Evolutionary conservation across 2,888 invertebrate genomes (phyloP).

Genomic region (Junonia oenone): DNA sequence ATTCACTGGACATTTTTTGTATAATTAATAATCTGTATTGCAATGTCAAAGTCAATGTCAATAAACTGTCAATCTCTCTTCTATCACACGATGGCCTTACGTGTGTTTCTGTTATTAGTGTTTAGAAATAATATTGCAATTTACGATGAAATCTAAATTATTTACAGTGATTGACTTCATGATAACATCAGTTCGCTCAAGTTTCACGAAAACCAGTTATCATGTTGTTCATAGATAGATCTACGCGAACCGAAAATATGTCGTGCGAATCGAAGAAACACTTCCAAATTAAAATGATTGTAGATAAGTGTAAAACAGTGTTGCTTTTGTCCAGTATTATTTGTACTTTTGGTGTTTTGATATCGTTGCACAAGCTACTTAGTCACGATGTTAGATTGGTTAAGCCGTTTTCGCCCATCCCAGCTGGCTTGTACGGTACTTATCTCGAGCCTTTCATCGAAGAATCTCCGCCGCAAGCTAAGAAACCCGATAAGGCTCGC

Average conservation of each 20-base stretch:
- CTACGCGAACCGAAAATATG: slow-evolving; percentile 52
- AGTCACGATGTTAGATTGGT: slow-evolving; percentile 57
- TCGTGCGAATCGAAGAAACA: slow-evolving; percentile 46
- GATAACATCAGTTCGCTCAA: slow-evolving; percentile 46
- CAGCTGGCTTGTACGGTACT: slow-evolving; percentile 62
- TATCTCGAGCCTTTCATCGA: slow-evolving; percentile 56
- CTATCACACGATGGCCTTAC: slow-evolving; percentile 49
- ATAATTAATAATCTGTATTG: background rate
- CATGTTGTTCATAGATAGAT: slow-evolving; percentile 69
- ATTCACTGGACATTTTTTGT: too few species aligned
- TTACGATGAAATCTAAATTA: slow-evolving; percentile 60
- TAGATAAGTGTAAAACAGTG: slow-evolving; percentile 66
- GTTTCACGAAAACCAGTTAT: slow-evolving; percentile 38
- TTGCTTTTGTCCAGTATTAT: slow-evolving; percentile 65
- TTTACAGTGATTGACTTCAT: slow-evolving; percentile 42
- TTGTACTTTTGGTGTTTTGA: slow-evolving; percentile 62
- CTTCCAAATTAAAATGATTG: slow-evolving; percentile 58
- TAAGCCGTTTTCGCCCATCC: slow-evolving; percentile 67
- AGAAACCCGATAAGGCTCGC: slow-evolving; percentile 44
- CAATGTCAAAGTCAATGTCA: slow-evolving; percentile 5
- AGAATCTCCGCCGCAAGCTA: slow-evolving; percentile 39
- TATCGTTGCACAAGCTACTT: slow-evolving; percentile 61
- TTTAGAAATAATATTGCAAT: slow-evolving; percentile 51
- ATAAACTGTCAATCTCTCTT: slow-evolving; percentile 1
- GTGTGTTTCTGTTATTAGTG: slow-evolving; percentile 66